Evolutionary conservation across 2,797 vertebrate genomes (phyloP).

Genomic region (Sebastes variabilis): DNA sequence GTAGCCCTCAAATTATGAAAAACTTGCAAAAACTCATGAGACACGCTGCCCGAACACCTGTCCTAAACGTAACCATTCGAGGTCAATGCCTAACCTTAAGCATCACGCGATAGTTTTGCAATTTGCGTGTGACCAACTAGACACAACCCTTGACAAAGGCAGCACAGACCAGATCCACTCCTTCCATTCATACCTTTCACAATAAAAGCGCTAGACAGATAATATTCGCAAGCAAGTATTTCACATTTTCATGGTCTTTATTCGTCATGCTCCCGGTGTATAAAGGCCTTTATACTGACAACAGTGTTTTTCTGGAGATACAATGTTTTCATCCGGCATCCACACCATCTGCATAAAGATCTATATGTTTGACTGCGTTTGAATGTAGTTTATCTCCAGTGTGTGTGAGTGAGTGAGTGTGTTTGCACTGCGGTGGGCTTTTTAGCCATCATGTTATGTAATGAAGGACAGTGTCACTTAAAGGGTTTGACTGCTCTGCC

Average conservation of each 20-base stretch:
- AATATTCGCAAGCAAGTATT: not conserved
- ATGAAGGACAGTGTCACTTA: conserved; percentile 55
- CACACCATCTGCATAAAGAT: not conserved
- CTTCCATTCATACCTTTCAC: not conserved
- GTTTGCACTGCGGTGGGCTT: not conserved
- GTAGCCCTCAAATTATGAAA: no score
- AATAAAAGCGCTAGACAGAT: not conserved
- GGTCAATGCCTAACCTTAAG: no score
- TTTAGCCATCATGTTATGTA: conserved; percentile 58
- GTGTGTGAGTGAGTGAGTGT: not conserved
- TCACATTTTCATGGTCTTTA: not conserved
- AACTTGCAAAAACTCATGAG: no score
- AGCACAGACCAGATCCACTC: not conserved
- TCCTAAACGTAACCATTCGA: no score
- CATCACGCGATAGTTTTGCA: no score
- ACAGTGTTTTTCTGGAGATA: not conserved
- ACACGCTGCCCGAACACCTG: no score
- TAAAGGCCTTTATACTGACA: not conserved
- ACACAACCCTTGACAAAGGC: not conserved
- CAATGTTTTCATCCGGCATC: not conserved
- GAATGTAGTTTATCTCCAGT: not conserved
- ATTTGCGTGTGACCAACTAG: no score
- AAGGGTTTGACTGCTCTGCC: conserved; percentile 47
- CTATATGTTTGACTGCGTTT: conserved; percentile 1
- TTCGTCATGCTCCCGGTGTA: not conserved